Percentiles rank a stretch among this genome's conserved stretches.
These are phyloP conservation scores for Lepisosteus oculatus DNA, from an alignment of 2,113 vertebrate species.

Conservation along the genomic window DNA sequence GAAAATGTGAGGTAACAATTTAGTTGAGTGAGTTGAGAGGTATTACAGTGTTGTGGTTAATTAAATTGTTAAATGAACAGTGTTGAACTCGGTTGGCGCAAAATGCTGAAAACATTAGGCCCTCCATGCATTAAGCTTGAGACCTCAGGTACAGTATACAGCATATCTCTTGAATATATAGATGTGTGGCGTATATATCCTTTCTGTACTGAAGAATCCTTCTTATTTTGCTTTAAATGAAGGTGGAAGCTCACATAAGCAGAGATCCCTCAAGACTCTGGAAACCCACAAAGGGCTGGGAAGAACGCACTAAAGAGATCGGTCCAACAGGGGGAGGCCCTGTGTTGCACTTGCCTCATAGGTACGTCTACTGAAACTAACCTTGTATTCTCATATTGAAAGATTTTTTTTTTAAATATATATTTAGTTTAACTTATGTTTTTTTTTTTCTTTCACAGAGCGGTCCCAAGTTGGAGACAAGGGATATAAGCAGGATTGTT, in stretches of 20 bases:
- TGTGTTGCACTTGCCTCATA: conserved; percentile 56
- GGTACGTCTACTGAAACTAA: conserved; percentile 48
- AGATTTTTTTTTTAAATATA: not conserved
- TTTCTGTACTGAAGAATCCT: too few relatives aligned
- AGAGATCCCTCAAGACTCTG: conserved; percentile 64
- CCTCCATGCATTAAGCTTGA: too few relatives aligned
- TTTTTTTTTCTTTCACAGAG: conserved; percentile 53
- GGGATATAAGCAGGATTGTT: conserved; percentile 50
- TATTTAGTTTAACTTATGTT: not conserved
- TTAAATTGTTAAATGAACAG: too few relatives aligned
- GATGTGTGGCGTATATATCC: too few relatives aligned
- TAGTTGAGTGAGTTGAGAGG: too few relatives aligned
- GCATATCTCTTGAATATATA: too few relatives aligned
- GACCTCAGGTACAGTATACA: too few relatives aligned
- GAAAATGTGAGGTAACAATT: too few relatives aligned
- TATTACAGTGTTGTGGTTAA: too few relatives aligned
- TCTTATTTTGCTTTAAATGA: too few relatives aligned
- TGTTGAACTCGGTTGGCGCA: too few relatives aligned
- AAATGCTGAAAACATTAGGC: too few relatives aligned
- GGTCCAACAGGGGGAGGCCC: conserved; percentile 51
- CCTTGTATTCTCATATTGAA: not conserved
- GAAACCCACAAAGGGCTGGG: conserved; percentile 69
- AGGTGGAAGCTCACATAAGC: conserved; percentile 67
- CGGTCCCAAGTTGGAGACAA: conserved; percentile 78
- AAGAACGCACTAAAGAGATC: conserved; percentile 55